Base-by-base conservation (phyloP, 2,888 invertebrate species). In the Epirrhoe tristata region DNA sequence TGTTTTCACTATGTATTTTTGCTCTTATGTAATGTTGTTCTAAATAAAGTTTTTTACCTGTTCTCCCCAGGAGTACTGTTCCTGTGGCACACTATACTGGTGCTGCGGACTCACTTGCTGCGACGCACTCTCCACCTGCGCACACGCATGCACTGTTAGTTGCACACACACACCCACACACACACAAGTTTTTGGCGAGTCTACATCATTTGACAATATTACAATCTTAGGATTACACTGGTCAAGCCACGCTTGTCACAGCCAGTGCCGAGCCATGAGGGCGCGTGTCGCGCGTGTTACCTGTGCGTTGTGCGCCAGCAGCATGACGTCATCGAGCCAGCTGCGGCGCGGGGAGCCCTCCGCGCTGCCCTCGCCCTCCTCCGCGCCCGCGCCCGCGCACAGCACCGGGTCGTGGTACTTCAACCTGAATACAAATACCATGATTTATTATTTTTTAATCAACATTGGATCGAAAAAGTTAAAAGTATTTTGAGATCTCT, bases 401-500 rank as follows among this genome's bases (percentile, higher is more conserved):
- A 88, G 82, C 71, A 84, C 76, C 54, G 89, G 88, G 77, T 97
- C 97, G 78, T 95, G 94, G 85, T 95, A 96, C 85, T 96, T 96
- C 71, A 97, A 90, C 68, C 95, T 95, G 82, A 36, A 53, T 31
- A 51, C 32, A 55, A 24, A n/a, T n/a, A n/a, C n/a, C n/a, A n/a
- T n/a, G n/a, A n/a, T n/a, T n/a, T n/a, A n/a, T n/a, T n/a, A n/a
- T n/a, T n/a, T n/a, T n/a, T n/a, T n/a, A n/a, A n/a, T n/a, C n/a
- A n/a, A n/a, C n/a, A n/a, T n/a, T n/a, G n/a, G n/a, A n/a, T n/a
- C n/a, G n/a, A n/a, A n/a, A n/a, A n/a, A n/a, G n/a, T n/a, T n/a
- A n/a, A n/a, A n/a, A n/a, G n/a, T n/a, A n/a, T n/a, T n/a, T n/a
- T n/a, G n/a, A n/a, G n/a, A n/a, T n/a, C n/a, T n/a, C n/a, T n/a